Evolutionary conservation across 2,888 invertebrate species (phyloP).

Genomic region (Lepas anatifera): DNA sequence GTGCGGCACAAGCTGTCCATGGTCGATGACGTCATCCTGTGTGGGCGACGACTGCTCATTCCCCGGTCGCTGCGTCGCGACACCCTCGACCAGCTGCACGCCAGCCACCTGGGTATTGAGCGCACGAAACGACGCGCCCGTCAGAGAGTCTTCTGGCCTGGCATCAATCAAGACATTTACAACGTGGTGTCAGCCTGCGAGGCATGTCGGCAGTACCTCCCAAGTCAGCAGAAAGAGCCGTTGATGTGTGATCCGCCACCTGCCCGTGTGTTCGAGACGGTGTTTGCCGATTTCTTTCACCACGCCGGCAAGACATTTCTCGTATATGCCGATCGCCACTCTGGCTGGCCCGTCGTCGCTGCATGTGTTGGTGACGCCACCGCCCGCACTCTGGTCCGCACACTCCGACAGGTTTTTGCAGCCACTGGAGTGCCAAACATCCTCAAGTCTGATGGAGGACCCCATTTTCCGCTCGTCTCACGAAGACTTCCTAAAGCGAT

Average conservation of each 20-base stretch:
- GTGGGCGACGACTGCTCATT: neutral
- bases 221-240: neutral
- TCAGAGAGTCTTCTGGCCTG: neutral
- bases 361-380: neutral
- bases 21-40: neutral
- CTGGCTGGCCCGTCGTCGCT: neutral
- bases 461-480: too few species aligned
- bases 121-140: neutral
- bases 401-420: neutral
- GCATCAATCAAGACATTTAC: neutral
- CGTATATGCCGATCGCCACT: neutral
- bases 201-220: neutral
- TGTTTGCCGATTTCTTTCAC: neutral
- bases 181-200: neutral
- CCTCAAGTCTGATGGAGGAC: neutral
- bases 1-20: neutral
- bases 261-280: neutral
- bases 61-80: neutral
- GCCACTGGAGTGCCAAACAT: neutral
- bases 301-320: neutral
- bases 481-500: too few species aligned
- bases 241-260: neutral
- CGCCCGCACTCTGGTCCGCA: neutral
- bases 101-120: neutral
- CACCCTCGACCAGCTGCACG: neutral